Evolutionary conservation across 2,797 vertebrate species (phyloP).

Genomic region (Mormyrops attenuatus): DNA sequence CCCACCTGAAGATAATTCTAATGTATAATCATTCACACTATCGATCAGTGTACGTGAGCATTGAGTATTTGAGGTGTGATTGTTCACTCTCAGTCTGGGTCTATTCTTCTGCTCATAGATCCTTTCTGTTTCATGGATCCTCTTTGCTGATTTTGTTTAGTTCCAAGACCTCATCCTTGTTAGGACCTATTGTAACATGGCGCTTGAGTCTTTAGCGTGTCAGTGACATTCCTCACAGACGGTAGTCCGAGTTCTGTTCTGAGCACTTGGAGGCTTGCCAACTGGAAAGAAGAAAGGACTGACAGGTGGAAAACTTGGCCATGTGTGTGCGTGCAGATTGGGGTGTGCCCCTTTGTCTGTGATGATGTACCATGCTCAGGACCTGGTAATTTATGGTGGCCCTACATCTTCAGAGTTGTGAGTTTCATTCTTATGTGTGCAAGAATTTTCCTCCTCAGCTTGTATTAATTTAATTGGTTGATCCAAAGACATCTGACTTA

Average conservation of each 20-base stretch:
- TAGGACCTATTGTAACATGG: neutral
- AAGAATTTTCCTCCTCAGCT: neutral
- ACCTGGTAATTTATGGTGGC: neutral
- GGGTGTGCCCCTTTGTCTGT: neutral
- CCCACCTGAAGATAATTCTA: neutral
- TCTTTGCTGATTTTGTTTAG: neutral
- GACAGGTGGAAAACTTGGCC: neutral
- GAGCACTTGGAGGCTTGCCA: neutral
- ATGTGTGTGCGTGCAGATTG: neutral
- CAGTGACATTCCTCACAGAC: neutral
- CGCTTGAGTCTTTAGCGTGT: neutral
- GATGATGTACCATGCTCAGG: neutral
- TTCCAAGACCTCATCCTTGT: neutral
- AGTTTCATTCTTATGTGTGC: neutral
- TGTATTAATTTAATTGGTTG: neutral
- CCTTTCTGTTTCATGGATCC: neutral
- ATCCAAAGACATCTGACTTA: neutral
- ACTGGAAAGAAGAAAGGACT: neutral
- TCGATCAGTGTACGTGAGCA: neutral
- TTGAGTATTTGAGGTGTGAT: neutral
- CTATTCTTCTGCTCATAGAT: neutral
- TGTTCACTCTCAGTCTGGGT: neutral
- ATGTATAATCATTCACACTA: neutral
- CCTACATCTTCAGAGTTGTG: neutral
- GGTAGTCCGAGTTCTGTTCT: neutral